phyloP scores from a whole-genome alignment of 2,888 invertebrate species.

The Chesias legatella region DNA sequence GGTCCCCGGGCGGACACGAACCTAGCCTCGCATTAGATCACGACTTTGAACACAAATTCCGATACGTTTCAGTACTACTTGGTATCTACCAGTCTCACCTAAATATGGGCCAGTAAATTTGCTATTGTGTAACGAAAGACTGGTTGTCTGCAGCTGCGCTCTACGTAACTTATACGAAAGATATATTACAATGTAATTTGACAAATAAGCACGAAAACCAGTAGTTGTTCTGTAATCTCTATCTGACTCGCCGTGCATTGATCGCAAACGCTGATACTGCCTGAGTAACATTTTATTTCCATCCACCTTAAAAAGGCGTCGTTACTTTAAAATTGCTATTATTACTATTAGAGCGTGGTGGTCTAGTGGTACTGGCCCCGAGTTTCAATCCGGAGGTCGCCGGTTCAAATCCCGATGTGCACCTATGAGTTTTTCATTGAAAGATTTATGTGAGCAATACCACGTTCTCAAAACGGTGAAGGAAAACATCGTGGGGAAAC shows the following conservation, averaged over 20 bases:
- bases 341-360: too few relatives aligned
- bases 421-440: too few relatives aligned
- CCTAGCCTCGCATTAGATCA: constrained; percentile 15
- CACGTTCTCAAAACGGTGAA: too few relatives aligned
- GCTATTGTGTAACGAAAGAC: constrained; percentile 15
- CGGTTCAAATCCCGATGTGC: too few relatives aligned
- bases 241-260: constrained; percentile 1
- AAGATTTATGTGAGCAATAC: too few relatives aligned
- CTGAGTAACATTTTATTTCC: constrained; percentile 23
- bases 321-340: constrained; percentile 19
- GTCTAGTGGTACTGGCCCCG: too few relatives aligned
- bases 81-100: constrained; percentile 5
- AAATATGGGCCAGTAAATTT: constrained; percentile 11
- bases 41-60: constrained; percentile 15
- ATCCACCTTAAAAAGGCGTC: constrained; percentile 24
- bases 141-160: constrained; percentile 18
- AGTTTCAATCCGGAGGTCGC: too few relatives aligned
- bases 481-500: too few relatives aligned
- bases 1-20: constrained; percentile 50
- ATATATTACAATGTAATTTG: constrained; percentile 3
- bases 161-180: constrained; percentile 11
- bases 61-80: constrained; percentile 14
- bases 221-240: constrained; percentile 5
- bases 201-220: constrained; percentile 1
- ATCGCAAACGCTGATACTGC: constrained; percentile 6